Percentiles rank a stretch among this genome's conserved stretches.
These are phyloP conservation scores for Phoebastria nigripes DNA, from an alignment of 2,797 vertebrate genomes.

Conservation along the genomic window DNA sequence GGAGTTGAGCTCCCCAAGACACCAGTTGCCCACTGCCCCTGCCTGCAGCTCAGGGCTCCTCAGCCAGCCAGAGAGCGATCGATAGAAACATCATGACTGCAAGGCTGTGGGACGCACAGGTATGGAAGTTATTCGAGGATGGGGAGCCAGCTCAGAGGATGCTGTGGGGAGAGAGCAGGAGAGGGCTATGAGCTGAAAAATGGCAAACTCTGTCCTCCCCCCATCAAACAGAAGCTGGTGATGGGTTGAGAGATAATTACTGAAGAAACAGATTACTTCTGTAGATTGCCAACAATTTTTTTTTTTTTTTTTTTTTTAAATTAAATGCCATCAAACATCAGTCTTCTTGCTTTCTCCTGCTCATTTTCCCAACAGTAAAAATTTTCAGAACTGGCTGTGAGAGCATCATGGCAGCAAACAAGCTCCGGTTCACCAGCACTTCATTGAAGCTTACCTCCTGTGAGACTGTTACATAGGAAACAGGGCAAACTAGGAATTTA, in stretches of 20 bases:
- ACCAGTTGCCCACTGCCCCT: background rate
- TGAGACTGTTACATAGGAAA: background rate
- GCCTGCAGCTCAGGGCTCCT: background rate
- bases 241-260: background rate
- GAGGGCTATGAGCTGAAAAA: background rate
- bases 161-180: background rate
- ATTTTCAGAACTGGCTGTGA: background rate
- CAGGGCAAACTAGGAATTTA: background rate
- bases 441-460: background rate
- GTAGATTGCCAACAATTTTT: background rate
- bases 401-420: background rate
- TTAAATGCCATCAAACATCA: background rate
- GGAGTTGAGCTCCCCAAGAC: background rate
- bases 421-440: background rate
- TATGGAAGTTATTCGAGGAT: background rate
- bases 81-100: background rate
- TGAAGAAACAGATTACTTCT: background rate
- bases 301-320: background rate
- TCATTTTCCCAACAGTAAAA: background rate
- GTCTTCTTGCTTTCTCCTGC: background rate
- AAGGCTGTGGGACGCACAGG: rapidly evolving
- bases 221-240: background rate
- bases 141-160: background rate
- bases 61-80: background rate
- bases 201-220: background rate